Percentiles rank a stretch among this genome's conserved stretches.
These are phyloP conservation scores for Drosophila obscura DNA, from an alignment of 1,140 invertebrate species.

Conservation along the genomic window DNA sequence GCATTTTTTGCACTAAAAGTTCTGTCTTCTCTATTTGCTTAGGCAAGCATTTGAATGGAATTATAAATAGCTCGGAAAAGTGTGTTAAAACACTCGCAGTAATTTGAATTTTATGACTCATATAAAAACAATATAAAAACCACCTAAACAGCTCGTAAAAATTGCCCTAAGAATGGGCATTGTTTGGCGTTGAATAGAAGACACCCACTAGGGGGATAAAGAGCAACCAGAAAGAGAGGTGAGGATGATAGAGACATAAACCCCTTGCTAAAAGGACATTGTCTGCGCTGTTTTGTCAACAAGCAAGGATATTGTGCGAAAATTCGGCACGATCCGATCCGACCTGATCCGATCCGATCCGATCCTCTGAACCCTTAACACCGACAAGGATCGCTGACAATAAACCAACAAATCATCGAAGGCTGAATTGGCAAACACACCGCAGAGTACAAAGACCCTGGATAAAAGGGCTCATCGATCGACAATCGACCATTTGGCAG, in stretches of 20 bases:
- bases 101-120: slow-evolving; percentile 61
- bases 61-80: slow-evolving; percentile 69
- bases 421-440: slow-evolving; percentile 73
- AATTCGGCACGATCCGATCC: slow-evolving; percentile 63
- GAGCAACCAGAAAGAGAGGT: slow-evolving; percentile 11
- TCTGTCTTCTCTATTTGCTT: slow-evolving; percentile 8
- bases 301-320: slow-evolving; percentile 50
- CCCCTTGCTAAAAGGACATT: slow-evolving; percentile 46
- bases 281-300: slow-evolving; percentile 56
- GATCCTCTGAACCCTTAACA: slow-evolving; percentile 31
- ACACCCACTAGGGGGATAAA: slow-evolving; percentile 61
- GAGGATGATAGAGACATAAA: slow-evolving; percentile 51
- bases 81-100: slow-evolving; percentile 59
- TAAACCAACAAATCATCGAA: slow-evolving; percentile 80
- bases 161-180: slow-evolving; percentile 37
- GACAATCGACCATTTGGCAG: slow-evolving; percentile 82
- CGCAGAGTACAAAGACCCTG: slow-evolving; percentile 46
- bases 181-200: slow-evolving; percentile 22
- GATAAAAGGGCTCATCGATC: slow-evolving; percentile 38
- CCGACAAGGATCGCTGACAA: slow-evolving; percentile 51
- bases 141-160: slow-evolving; percentile 53
- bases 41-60: slow-evolving; percentile 56
- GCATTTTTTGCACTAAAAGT: slow-evolving; percentile 12
- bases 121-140: slow-evolving; percentile 57
- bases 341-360: not conserved